Conservation (phyloP, 37 sponge, comb jelly and placozoan genomes). For the Theonella swinhoei region DNA sequence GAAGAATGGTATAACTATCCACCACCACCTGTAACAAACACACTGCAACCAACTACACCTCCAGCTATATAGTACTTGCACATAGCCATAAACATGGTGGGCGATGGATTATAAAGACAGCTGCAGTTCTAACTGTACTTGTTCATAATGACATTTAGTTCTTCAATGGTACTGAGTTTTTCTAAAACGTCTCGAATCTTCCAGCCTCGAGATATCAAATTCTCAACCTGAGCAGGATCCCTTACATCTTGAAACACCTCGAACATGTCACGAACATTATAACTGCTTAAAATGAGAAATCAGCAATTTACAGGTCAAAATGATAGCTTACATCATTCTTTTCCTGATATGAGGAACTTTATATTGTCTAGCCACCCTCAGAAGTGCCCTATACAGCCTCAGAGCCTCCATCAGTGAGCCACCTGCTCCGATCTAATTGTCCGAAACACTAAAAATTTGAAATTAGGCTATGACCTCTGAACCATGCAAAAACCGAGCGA, state of each 20-base stretch:
- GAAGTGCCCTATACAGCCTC: conserved; percentile 46
- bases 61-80: too few relatives aligned
- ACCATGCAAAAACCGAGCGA: too few relatives aligned
- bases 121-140: too few relatives aligned
- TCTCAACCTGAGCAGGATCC: conserved; percentile 25
- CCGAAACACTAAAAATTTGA: not conserved
- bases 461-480: not conserved
- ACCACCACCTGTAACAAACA: too few relatives aligned
- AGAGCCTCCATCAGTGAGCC: conserved; percentile 25
- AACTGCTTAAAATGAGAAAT: too few relatives aligned
- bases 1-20: too few relatives aligned
- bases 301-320: too few relatives aligned
- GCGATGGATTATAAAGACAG: too few relatives aligned
- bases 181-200: not conserved
- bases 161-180: not conserved
- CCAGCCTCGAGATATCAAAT: conserved; percentile 36
- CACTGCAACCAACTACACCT: too few relatives aligned
- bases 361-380: conserved; percentile 28
- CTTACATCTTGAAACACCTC: conserved; percentile 42
- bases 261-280: conserved; percentile 62
- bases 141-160: not conserved
- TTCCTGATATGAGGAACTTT: conserved; percentile 5
- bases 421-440: conserved; percentile 4
- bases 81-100: too few relatives aligned
- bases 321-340: conserved; percentile 47